Evolutionary conservation across 2,113 vertebrate species (phyloP).

Genomic region (Pangasianodon hypophthalmus): DNA sequence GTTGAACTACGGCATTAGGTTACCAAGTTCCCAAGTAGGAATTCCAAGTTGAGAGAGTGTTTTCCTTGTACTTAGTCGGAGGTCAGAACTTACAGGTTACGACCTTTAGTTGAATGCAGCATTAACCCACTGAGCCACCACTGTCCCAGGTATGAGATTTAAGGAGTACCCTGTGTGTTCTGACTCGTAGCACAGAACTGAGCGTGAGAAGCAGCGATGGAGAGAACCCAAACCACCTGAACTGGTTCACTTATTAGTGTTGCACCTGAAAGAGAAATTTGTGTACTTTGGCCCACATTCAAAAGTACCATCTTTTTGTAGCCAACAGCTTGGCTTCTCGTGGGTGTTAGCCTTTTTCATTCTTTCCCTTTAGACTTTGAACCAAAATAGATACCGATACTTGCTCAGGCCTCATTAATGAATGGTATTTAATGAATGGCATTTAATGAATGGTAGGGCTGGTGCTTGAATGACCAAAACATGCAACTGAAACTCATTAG

Average conservation of each 20-base stretch:
- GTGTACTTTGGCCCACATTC: conserved; percentile 32
- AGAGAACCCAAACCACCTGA: conserved; percentile 17
- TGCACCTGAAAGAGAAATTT: background rate
- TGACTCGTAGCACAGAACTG: background rate
- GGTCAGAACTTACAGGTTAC: no score
- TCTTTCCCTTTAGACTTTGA: conserved; percentile 8
- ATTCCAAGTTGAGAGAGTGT: no score
- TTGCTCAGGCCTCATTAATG: conserved; percentile 26
- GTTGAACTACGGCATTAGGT: no score
- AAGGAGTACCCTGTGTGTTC: background rate
- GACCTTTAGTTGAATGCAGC: no score
- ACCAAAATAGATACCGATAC: conserved; percentile 21
- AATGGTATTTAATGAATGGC: conserved; percentile 27
- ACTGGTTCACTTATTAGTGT: background rate
- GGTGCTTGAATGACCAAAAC: conserved; percentile 11
- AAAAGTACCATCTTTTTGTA: conserved; percentile 34
- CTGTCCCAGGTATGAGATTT: background rate
- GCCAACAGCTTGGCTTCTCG: background rate
- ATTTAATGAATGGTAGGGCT: conserved; percentile 11
- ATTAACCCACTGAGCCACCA: background rate
- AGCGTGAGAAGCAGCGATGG: background rate
- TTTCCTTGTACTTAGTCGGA: no score
- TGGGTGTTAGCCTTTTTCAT: background rate
- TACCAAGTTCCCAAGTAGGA: no score
- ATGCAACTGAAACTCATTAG: background rate